Evolutionary conservation across 2,888 invertebrate species (phyloP).

Genomic region (Ischnura elegans): DNA sequence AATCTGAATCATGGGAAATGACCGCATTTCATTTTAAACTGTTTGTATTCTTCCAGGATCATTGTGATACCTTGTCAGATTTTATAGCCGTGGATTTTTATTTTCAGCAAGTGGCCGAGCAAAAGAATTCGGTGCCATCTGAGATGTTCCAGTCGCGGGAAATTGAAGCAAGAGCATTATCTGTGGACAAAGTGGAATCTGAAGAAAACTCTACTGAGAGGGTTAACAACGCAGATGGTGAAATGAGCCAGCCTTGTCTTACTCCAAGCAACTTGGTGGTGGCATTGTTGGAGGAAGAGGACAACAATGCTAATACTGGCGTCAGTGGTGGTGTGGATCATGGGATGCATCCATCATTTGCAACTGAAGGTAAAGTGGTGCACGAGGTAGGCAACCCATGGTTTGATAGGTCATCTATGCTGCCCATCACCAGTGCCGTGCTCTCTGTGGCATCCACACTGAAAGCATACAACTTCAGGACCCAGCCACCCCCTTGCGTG

Average conservation of each 20-base stretch:
- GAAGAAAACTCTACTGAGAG: slow-evolving; percentile 16
- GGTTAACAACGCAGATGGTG: background rate
- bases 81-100: background rate
- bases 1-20: no score
- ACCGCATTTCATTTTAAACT: no score
- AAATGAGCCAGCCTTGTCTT: slow-evolving; percentile 47
- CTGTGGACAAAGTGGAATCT: background rate
- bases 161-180: background rate
- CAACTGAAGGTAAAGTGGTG: slow-evolving; percentile 8
- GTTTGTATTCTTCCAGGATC: no score
- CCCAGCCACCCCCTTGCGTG: background rate
- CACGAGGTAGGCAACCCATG: slow-evolving; percentile 23
- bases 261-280: slow-evolving; percentile 52
- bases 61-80: no score
- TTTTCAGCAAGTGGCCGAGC: background rate
- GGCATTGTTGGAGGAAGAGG: slow-evolving; percentile 52
- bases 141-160: slow-evolving; percentile 5
- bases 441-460: background rate
- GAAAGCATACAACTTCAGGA: slow-evolving; percentile 34
- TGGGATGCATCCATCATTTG: background rate
- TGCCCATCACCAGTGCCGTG: slow-evolving; percentile 10
- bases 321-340: background rate
- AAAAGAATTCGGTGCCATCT: background rate
- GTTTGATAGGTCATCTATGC: slow-evolving; percentile 13
- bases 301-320: slow-evolving; percentile 15